A percentile compares a stretch with the other conserved stretches of the same genome.
phyloP scores from a whole-genome alignment of 2,888 invertebrate genomes.

The Epicampocera succincta region DNA sequence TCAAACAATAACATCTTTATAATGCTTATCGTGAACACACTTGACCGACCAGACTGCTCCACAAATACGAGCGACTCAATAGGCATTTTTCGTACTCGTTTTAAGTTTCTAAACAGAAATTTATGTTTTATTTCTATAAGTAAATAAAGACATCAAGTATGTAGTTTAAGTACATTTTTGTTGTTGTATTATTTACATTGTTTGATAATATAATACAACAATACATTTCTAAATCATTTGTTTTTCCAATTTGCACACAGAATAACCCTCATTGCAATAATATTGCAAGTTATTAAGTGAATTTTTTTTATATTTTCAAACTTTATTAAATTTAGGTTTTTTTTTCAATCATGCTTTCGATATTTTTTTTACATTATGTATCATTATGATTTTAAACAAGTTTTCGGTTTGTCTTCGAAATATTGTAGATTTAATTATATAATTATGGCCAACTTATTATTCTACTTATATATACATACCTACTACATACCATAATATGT shows the following conservation, averaged over 20 bases:
- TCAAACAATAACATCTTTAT: constrained; percentile 6
- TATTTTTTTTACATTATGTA: too few species aligned
- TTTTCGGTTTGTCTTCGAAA: constrained; percentile 1
- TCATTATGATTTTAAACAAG: too few species aligned
- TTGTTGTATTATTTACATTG: constrained; percentile 14
- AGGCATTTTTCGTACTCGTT: constrained; percentile 5
- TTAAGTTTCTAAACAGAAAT: constrained; percentile 29
- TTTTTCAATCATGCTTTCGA: not conserved
- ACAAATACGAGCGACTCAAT: not conserved
- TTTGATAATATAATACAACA: not conserved
- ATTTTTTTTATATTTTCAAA: constrained; percentile 9
- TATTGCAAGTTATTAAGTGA: not conserved
- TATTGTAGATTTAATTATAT: constrained; percentile 24
- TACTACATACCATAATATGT: constrained; percentile 2
- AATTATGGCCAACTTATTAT: constrained; percentile 27
- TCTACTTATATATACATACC: constrained; percentile 1
- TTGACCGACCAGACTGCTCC: constrained; percentile 7
- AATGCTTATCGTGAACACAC: constrained; percentile 8
- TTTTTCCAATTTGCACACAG: not conserved
- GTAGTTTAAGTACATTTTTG: constrained; percentile 1
- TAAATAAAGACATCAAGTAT: not conserved
- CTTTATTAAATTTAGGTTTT: constrained; percentile 7
- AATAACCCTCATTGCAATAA: not conserved
- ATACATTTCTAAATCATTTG: not conserved
- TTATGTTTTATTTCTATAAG: constrained; percentile 37